These are phyloP conservation scores for Campodea augens DNA, from an alignment of 1,140 invertebrate species.

Conservation along the genomic window DNA sequence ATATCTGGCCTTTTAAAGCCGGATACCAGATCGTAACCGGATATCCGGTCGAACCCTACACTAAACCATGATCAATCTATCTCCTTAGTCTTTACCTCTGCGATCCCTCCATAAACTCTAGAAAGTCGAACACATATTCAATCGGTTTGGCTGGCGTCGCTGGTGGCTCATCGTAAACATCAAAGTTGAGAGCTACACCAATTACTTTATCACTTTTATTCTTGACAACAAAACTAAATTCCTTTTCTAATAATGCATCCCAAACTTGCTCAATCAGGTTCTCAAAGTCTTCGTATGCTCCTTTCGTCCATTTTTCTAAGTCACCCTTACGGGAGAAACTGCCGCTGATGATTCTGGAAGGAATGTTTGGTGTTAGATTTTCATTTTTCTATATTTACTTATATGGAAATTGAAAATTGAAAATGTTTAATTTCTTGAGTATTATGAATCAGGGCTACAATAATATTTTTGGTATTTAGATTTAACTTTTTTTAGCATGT, in stretches of 20 bases:
- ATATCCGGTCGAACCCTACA: no score
- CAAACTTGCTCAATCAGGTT: constrained; percentile 43
- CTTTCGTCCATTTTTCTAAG: constrained; percentile 48
- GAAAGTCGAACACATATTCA: constrained; percentile 50
- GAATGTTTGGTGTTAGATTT: constrained; percentile 1
- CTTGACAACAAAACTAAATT: constrained; percentile 40
- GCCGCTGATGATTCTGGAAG: constrained; percentile 47
- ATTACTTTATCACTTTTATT: constrained; percentile 25
- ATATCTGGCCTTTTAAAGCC: no score
- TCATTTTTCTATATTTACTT: no score
- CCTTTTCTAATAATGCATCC: constrained; percentile 38
- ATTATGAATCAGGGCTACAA: no score
- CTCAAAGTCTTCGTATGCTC: constrained; percentile 41
- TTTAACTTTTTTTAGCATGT: no score
- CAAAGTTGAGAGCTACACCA: constrained; percentile 54
- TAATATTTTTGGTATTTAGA: no score
- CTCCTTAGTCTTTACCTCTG: constrained; percentile 42
- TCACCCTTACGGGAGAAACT: constrained; percentile 71
- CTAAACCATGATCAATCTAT: neutral
- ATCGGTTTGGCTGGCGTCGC: constrained; percentile 42
- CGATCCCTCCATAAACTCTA: constrained; percentile 51
- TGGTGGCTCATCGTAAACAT: constrained; percentile 54
- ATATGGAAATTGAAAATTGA: no score
- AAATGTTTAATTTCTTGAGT: no score
- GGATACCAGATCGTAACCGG: no score